phyloP scores from a whole-genome alignment of 2,113 vertebrate species.

The Pygoscelis adeliae region DNA sequence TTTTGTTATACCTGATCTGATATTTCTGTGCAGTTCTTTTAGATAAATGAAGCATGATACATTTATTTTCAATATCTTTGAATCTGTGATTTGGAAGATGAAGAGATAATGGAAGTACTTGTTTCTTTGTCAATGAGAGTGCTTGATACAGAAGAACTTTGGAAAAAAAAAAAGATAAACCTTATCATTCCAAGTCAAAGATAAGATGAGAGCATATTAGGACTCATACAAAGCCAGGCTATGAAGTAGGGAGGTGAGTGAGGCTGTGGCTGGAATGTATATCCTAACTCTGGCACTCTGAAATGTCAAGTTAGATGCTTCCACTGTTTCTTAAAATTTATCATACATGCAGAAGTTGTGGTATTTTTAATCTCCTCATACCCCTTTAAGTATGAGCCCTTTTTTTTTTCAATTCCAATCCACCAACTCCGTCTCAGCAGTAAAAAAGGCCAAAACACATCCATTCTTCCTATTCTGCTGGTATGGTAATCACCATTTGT shows the following conservation, averaged over 20 bases:
- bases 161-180: not conserved
- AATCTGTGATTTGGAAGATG: not conserved
- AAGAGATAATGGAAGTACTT: not conserved
- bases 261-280: not conserved
- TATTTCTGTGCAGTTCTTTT: not conserved
- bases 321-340: not conserved
- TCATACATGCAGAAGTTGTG: not conserved
- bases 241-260: not conserved
- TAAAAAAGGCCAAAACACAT: not conserved
- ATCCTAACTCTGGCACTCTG: not conserved
- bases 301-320: not conserved
- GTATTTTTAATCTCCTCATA: not conserved
- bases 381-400: fast-evolving
- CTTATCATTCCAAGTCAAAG: not conserved
- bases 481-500: not conserved
- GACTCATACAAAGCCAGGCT: not conserved
- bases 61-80: not conserved
- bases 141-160: not conserved
- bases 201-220: not conserved
- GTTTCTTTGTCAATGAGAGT: not conserved
- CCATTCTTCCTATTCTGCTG: not conserved
- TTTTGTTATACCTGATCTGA: not conserved
- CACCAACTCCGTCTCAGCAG: not conserved
- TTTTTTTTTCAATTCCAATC: not conserved
- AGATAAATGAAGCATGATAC: not conserved